Conservation (phyloP, 2,113 vertebrate genomes). For the Oreochromis tanganicae region DNA sequence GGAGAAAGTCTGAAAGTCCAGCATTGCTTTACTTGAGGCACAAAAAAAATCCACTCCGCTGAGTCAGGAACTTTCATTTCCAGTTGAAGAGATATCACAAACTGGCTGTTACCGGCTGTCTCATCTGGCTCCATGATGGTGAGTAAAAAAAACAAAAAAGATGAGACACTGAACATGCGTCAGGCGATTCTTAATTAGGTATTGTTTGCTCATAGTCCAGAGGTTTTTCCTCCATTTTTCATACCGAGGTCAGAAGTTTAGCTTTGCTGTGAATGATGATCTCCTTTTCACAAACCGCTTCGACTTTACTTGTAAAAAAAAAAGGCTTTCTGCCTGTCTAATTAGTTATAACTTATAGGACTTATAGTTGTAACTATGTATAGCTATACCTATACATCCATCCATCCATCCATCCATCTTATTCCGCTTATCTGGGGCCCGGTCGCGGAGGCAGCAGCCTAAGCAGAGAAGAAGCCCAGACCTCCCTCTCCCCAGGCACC, state of each 20-base stretch:
- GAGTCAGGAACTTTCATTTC: conserved; percentile 31
- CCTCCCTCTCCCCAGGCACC: neutral
- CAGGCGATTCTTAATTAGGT: neutral
- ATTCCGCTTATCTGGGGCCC: neutral
- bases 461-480: neutral
- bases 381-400: neutral
- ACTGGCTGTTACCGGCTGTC: neutral
- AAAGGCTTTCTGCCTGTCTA: neutral
- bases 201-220: neutral
- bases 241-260: neutral
- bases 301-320: neutral
- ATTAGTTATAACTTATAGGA: neutral
- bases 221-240: neutral
- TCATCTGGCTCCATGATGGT: neutral
- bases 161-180: neutral
- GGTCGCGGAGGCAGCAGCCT: neutral
- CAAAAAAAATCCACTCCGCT: neutral
- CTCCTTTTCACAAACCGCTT: neutral
- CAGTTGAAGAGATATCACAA: neutral
- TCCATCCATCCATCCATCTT: neutral
- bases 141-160: neutral
- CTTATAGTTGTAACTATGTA: neutral
- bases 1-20: conserved; percentile 15
- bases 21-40: neutral
- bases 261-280: fast-evolving